phyloP scores from a whole-genome alignment of 2,888 invertebrate genomes.

The Nymphalis c-album region DNA sequence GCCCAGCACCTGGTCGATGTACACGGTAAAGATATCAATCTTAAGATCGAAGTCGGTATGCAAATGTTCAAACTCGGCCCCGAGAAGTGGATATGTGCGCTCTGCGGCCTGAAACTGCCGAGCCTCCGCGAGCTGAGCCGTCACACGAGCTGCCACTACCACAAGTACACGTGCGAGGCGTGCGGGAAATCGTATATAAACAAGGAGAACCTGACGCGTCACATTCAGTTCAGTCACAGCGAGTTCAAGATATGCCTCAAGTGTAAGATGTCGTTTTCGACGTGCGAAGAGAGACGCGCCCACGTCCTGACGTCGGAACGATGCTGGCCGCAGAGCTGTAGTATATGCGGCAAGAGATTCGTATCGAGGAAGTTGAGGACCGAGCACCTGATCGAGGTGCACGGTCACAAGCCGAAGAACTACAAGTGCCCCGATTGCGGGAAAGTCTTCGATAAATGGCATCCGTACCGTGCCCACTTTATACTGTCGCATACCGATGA shows the following conservation, averaged over 20 bases:
- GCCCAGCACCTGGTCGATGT: constrained; percentile 49
- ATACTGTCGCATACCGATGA: constrained; percentile 56
- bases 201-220: constrained; percentile 49
- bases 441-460: constrained; percentile 49
- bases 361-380: constrained; percentile 49
- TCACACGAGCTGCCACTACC: constrained; percentile 59
- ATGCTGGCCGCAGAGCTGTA: constrained; percentile 58
- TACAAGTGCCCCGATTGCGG: constrained; percentile 46
- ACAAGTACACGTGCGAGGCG: constrained; percentile 59
- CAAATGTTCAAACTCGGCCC: constrained; percentile 56
- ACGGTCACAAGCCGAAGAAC: constrained; percentile 43
- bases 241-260: constrained; percentile 46
- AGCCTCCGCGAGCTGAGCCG: constrained; percentile 55
- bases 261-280: constrained; percentile 53
- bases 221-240: constrained; percentile 45
- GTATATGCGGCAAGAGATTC: constrained; percentile 57
- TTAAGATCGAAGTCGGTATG: constrained; percentile 53
- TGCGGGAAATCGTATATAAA: constrained; percentile 63
- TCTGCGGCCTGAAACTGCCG: constrained; percentile 52
- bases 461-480: constrained; percentile 54
- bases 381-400: constrained; percentile 50
- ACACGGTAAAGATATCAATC: constrained; percentile 51
- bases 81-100: constrained; percentile 53
- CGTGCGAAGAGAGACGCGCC: constrained; percentile 51
- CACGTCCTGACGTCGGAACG: constrained; percentile 50